These are phyloP conservation scores for Drosophila parthenogenetica DNA, from an alignment of 2,888 invertebrate species.

Conservation along the genomic window DNA sequence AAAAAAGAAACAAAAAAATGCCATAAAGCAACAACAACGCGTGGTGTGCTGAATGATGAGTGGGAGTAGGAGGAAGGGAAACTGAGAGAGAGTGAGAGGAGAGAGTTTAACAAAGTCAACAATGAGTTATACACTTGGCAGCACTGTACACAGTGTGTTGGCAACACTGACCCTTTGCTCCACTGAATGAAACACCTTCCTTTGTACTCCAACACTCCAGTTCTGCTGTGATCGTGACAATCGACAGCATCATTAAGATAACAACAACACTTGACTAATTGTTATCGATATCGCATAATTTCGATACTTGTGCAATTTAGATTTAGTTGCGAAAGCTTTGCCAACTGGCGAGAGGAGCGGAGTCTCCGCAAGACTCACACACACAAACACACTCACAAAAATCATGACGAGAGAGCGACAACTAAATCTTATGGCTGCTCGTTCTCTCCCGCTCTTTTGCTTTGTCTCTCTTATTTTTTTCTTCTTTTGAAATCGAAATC, in stretches of 20 bases:
- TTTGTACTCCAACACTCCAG: conserved; percentile 11
- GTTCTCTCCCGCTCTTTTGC: conserved; percentile 16
- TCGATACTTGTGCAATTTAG: conserved; percentile 22
- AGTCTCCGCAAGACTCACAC: conserved; percentile 22
- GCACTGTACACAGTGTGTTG: conserved; percentile 9
- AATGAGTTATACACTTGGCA: conserved; percentile 30
- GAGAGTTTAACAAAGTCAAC: conserved; percentile 34
- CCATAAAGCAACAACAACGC: conserved; percentile 14
- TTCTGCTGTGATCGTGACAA: conserved; percentile 29
- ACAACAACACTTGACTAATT: conserved; percentile 14
- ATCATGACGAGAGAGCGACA: conserved; percentile 17
- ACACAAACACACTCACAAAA: background rate
- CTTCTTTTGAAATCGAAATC: conserved; percentile 41
- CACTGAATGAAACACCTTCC: background rate
- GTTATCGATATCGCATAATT: conserved; percentile 28
- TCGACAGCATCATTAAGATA: conserved; percentile 20
- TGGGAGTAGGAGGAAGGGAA: background rate
- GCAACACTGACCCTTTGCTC: conserved; percentile 33
- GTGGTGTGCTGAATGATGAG: background rate
- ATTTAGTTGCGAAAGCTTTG: conserved; percentile 30
- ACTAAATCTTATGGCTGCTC: conserved; percentile 40
- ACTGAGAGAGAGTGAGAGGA: background rate
- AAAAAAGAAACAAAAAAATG: conserved; percentile 8
- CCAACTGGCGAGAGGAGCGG: conserved; percentile 20
- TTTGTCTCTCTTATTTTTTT: conserved; percentile 11